Evolutionary conservation across 2,113 vertebrate species (phyloP).

Genomic region (Ptyas mucosa): DNA sequence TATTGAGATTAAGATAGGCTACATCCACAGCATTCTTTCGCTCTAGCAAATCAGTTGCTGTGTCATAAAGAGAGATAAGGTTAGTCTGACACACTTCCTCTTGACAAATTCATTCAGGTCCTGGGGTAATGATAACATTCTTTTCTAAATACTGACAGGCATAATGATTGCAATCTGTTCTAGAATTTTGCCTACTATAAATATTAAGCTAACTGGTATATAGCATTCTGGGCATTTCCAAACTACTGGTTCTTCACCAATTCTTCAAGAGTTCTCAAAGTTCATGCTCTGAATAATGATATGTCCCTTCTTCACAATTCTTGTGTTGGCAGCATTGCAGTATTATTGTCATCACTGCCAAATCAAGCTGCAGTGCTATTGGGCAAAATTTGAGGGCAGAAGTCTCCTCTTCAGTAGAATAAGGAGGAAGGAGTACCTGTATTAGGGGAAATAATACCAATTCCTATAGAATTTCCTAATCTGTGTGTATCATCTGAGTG

Average conservation of each 20-base stretch:
- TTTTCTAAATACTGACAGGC: neutral
- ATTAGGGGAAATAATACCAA: neutral
- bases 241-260: neutral
- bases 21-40: neutral
- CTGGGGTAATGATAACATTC: neutral
- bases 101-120: neutral
- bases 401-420: neutral
- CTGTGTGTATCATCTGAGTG: neutral
- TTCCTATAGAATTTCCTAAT: neutral
- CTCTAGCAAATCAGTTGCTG: neutral
- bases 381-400: neutral
- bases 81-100: neutral
- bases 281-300: neutral
- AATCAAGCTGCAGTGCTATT: neutral
- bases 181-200: neutral
- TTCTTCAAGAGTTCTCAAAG: neutral
- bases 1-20: neutral
- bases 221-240: neutral
- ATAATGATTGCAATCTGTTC: neutral
- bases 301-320: neutral
- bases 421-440: neutral
- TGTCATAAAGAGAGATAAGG: neutral
- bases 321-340: neutral
- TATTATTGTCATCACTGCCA: neutral
- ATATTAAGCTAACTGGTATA: neutral